A percentile compares a stretch with the other conserved stretches of the same genome.
Conservation (phyloP, 2,888 invertebrate genomes). For the Aleiodes leptofemur region DNA sequence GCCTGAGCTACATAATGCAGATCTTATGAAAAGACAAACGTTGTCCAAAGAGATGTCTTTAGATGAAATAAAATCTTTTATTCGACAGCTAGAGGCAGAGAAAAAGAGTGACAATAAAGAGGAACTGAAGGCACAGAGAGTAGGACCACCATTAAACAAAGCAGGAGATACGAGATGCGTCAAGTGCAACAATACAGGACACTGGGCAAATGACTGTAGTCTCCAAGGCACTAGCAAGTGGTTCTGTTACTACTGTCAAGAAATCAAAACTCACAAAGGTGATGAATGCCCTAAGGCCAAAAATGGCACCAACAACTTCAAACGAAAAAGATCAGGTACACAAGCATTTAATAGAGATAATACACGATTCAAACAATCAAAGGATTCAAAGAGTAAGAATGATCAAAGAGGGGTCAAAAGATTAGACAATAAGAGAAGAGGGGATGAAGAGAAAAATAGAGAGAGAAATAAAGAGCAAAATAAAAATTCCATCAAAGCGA, state of each 20-base stretch:
- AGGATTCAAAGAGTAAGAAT: conserved; percentile 37
- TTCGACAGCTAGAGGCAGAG: conserved; percentile 48
- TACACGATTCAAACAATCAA: conserved; percentile 26
- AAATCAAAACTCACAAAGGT: conserved; percentile 41
- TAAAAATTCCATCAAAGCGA: conserved; percentile 10
- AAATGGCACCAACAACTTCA: not conserved
- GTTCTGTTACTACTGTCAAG: conserved; percentile 52
- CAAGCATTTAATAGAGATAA: not conserved
- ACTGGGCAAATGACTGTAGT: conserved; percentile 40
- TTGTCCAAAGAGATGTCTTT: conserved; percentile 45
- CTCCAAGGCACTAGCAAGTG: conserved; percentile 26
- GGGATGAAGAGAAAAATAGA: conserved; percentile 3
- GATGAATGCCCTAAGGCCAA: too few species aligned
- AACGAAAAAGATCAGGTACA: not conserved
- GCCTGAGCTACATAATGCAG: conserved; percentile 42
- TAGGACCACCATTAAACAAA: not conserved
- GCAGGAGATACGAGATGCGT: conserved; percentile 26
- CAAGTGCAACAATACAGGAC: conserved; percentile 43
- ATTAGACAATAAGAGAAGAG: conserved; percentile 32
- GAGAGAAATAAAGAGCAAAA: not conserved
- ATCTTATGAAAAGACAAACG: conserved; percentile 40
- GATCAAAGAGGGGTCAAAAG: conserved; percentile 13
- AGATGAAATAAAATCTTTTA: conserved; percentile 48
- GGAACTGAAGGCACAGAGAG: conserved; percentile 39
- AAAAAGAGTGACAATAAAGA: conserved; percentile 39